Conservation (phyloP, 2,797 vertebrate species). For the Echeneis naucrates region DNA sequence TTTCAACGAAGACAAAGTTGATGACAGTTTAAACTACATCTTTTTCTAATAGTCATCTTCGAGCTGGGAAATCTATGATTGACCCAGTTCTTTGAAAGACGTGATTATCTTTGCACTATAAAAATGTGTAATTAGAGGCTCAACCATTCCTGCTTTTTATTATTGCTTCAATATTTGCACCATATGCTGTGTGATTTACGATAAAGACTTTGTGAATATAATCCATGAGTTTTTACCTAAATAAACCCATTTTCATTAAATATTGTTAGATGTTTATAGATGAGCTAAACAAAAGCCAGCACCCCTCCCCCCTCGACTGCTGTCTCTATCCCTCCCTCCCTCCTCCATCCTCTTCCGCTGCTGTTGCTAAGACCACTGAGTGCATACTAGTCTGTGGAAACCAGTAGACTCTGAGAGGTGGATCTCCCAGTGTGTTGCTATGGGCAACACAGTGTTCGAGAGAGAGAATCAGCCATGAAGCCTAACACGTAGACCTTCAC, state of each 20-base stretch:
- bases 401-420: slow-evolving; percentile 71
- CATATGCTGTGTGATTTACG: slow-evolving; percentile 56
- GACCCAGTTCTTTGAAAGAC: slow-evolving; percentile 64
- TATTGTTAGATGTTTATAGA: slow-evolving; percentile 54
- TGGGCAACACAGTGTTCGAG: slow-evolving; percentile 74
- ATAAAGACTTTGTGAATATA: slow-evolving; percentile 31
- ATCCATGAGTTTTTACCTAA: slow-evolving; percentile 49
- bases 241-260: slow-evolving; percentile 64
- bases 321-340: slow-evolving; percentile 52
- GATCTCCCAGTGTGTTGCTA: slow-evolving; percentile 78
- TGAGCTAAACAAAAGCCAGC: slow-evolving; percentile 44
- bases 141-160: slow-evolving; percentile 29
- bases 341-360: slow-evolving; percentile 64
- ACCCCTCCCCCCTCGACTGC: slow-evolving; percentile 66
- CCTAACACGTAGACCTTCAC: slow-evolving; percentile 54
- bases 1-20: slow-evolving; percentile 21
- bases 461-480: slow-evolving; percentile 55
- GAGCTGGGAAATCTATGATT: slow-evolving; percentile 41
- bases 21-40: not conserved
- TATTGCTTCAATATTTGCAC: slow-evolving; percentile 40
- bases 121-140: slow-evolving; percentile 71
- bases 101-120: slow-evolving; percentile 50
- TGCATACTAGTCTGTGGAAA: slow-evolving; percentile 65
- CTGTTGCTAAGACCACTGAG: slow-evolving; percentile 79
- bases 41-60: slow-evolving; percentile 15